These are phyloP conservation scores for Onthophagus sagittarius DNA, from an alignment of 2,888 invertebrate genomes.

Conservation along the genomic window DNA sequence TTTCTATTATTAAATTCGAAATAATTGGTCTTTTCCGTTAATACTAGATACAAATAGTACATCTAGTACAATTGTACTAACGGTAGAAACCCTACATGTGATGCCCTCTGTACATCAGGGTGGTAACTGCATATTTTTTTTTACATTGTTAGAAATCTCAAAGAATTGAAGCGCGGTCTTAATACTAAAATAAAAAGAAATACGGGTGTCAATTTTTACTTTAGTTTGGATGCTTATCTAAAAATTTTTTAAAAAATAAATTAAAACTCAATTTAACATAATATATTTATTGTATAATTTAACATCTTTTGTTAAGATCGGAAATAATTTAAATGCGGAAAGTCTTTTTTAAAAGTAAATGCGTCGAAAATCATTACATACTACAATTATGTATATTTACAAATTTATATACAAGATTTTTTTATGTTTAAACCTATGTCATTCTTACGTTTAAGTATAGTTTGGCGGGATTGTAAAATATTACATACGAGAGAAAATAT, in stretches of 20 bases:
- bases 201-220: too few relatives aligned
- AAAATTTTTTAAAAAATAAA: neutral
- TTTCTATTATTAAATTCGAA: too few relatives aligned
- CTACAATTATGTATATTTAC: constrained; percentile 1
- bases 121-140: too few relatives aligned
- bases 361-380: neutral
- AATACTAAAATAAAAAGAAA: too few relatives aligned
- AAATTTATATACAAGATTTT: neutral
- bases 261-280: constrained; percentile 21
- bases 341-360: neutral
- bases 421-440: neutral
- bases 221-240: too few relatives aligned
- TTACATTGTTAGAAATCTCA: too few relatives aligned
- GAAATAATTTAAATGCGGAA: constrained; percentile 3
- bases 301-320: constrained; percentile 5
- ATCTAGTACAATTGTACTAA: too few relatives aligned
- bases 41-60: too few relatives aligned
- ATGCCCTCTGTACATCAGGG: too few relatives aligned
- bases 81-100: too few relatives aligned
- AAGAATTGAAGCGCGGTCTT: too few relatives aligned
- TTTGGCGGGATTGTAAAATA: constrained; percentile 11
- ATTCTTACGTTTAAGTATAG: neutral
- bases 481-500: constrained; percentile 1
- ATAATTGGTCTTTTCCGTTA: too few relatives aligned
- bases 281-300: constrained; percentile 20